Percentiles rank a stretch among this genome's conserved stretches.
phyloP scores from a whole-genome alignment of 2,113 vertebrate species.

The Dromas ardeola region DNA sequence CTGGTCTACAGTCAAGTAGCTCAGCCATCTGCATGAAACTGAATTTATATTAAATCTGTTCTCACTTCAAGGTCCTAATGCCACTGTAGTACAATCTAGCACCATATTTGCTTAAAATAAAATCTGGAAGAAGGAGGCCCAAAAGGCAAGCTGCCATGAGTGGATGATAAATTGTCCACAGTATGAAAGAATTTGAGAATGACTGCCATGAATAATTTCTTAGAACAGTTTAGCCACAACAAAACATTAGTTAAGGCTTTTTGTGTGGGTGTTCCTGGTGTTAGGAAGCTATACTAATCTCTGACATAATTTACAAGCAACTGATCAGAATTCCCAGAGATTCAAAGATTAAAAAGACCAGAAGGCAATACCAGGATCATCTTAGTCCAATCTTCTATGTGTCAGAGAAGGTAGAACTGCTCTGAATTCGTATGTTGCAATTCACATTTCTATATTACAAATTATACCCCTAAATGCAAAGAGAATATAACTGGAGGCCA shows the following conservation, averaged over 20 bases:
- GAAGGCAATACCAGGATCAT: background rate
- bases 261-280: background rate
- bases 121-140: background rate
- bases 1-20: background rate
- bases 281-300: background rate
- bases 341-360: background rate
- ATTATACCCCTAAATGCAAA: background rate
- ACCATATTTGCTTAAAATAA: background rate
- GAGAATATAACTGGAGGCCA: background rate
- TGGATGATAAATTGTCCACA: background rate
- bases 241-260: background rate
- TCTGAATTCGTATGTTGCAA: background rate
- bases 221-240: background rate
- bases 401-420: background rate
- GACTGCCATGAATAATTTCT: background rate
- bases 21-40: background rate
- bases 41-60: background rate
- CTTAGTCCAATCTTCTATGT: background rate
- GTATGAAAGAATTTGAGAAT: background rate
- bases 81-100: background rate
- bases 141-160: background rate
- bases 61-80: background rate
- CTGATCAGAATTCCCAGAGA: background rate
- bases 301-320: background rate
- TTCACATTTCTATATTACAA: background rate